A percentile compares a stretch with the other conserved stretches of the same genome.
phyloP scores from a whole-genome alignment of 2,888 invertebrate species.

The Drosophila flavopinicola region DNA sequence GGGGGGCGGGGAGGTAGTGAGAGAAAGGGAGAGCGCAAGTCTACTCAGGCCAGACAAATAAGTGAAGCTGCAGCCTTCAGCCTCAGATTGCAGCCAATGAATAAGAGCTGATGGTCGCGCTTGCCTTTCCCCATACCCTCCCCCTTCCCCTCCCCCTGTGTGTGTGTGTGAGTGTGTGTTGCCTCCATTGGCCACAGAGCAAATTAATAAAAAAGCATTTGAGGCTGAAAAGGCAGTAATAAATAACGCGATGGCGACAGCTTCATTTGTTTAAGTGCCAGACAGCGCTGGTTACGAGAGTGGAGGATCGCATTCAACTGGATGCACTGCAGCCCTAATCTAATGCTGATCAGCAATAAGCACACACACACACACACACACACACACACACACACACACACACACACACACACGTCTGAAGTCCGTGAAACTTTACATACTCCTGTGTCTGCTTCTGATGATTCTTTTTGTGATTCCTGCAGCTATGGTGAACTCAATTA shows the following conservation, averaged over 20 bases:
- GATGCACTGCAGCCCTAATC: slow-evolving; percentile 20
- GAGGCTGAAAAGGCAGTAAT: slow-evolving; percentile 74
- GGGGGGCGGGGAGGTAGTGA: neutral
- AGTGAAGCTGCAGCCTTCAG: slow-evolving; percentile 57
- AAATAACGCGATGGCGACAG: slow-evolving; percentile 75
- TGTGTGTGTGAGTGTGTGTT: slow-evolving; percentile 19
- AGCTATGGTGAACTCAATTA: no score
- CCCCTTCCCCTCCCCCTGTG: slow-evolving; percentile 1
- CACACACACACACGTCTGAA: no score
- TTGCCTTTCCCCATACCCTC: neutral
- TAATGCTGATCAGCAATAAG: slow-evolving; percentile 13
- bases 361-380: neutral
- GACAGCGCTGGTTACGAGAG: slow-evolving; percentile 37
- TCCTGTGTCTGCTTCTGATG: no score
- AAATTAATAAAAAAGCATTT: slow-evolving; percentile 79
- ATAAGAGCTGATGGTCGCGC: slow-evolving; percentile 54
- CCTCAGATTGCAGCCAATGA: slow-evolving; percentile 73
- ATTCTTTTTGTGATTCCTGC: no score
- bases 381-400: no score
- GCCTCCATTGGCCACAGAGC: slow-evolving; percentile 61
- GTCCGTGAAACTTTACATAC: no score
- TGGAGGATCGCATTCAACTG: slow-evolving; percentile 22
- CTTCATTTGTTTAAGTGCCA: slow-evolving; percentile 78
- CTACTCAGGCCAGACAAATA: slow-evolving; percentile 66
- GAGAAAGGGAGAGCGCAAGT: neutral